Base-by-base conservation (phyloP, 1,140 invertebrate species). In the Bombus impatiens region DNA sequence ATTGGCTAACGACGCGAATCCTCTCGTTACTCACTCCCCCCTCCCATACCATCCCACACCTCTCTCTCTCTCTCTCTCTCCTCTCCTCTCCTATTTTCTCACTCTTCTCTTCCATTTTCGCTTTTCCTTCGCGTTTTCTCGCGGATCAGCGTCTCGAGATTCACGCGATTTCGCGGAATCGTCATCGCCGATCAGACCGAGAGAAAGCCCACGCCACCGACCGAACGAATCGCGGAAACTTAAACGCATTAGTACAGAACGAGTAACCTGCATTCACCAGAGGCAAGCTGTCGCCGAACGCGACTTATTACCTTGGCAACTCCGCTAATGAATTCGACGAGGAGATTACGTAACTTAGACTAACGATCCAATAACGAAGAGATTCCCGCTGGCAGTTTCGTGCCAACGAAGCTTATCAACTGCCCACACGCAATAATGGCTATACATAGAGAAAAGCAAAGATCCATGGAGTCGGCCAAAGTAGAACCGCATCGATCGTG, bases 1-100 rank as follows among this genome's bases (percentile, higher is more conserved):
- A 94, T 94, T 94, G 92, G 89, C 89, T 91, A 91, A 93, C 92
- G 88, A 92, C 79, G 82, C 88, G 88, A 84, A 78, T 89, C 78
- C 88, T 87, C 80, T 89, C 85, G 53, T 87, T 89, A 89, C 86
- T 88, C 90, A 57, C 85, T 71, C 82, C 86, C 75, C 81, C 71
- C 84, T 59, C 47, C 47, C 47, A 35, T 57, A 12, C 57, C 8
- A 13, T 25, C 12, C 42, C 44, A 25, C 40, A 75, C 40, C 72
- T 22, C 59, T 59, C 35, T 44, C n/a, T 40, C 32, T 22, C 40
- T 6, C 28, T 35, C 70, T 0, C 37, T 1, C 25, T 35, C 32
- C 35, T 35, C 47, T 32, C 35, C 47, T 32, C 18, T 22, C 1
- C 44, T 32, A 15, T 25, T 13, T 3, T 13, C 12, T 13, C 37